These are phyloP conservation scores for Borostomias antarcticus DNA, from an alignment of 2,797 vertebrate species.

Conservation along the genomic window DNA sequence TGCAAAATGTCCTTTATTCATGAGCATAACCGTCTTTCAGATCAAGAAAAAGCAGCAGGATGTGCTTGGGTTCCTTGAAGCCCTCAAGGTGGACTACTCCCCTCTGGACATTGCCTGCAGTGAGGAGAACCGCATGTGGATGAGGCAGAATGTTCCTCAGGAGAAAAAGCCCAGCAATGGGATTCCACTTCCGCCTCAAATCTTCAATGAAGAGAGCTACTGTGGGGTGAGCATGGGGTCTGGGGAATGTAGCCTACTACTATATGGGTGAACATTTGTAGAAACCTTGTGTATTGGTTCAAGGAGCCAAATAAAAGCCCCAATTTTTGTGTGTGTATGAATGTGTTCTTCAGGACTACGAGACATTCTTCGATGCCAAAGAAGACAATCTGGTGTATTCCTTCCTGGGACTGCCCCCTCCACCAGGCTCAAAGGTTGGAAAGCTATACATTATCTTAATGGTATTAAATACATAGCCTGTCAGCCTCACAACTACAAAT, in stretches of 20 bases:
- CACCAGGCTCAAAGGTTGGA: constrained; percentile 91
- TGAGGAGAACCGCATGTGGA: constrained; percentile 95
- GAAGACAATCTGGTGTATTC: constrained; percentile 93
- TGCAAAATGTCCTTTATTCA: neutral
- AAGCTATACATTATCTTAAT: constrained; percentile 1
- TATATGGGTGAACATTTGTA: neutral
- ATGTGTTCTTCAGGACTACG: constrained; percentile 85
- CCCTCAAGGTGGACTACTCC: constrained; percentile 93
- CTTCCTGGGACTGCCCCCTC: constrained; percentile 91
- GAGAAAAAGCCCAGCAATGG: constrained; percentile 95
- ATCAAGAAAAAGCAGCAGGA: constrained; percentile 99
- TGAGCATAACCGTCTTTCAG: constrained; percentile 67
- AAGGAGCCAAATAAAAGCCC: neutral
- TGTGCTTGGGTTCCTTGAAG: constrained; percentile 94
- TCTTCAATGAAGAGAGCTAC: constrained; percentile 94
- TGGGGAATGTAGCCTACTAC: neutral
- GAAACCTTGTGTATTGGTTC: neutral
- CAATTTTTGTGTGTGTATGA: neutral
- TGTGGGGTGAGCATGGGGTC: constrained; percentile 89
- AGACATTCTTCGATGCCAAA: constrained; percentile 97
- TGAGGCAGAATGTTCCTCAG: constrained; percentile 94
- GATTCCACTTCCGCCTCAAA: constrained; percentile 96
- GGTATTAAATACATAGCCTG: neutral
- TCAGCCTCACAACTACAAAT: neutral
- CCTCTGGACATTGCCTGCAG: constrained; percentile 94